Evolutionary conservation across 1,140 invertebrate genomes (phyloP).

Genomic region (Calephelis virginiensis): DNA sequence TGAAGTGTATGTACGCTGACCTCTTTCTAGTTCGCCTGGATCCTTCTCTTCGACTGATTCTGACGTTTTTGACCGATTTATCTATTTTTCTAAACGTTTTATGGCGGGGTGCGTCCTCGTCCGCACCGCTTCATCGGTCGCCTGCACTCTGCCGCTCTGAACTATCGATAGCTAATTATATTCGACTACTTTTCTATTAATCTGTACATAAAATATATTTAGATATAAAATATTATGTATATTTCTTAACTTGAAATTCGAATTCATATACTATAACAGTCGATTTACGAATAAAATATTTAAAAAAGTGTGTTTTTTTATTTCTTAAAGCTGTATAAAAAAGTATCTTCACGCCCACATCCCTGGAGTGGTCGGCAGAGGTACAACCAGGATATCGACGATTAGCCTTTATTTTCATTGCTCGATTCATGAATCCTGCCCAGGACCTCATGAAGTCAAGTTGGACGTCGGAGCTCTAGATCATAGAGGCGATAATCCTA

Average conservation of each 20-base stretch:
- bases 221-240: constrained; percentile 78
- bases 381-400: too few species aligned
- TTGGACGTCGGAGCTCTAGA: too few species aligned
- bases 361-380: too few species aligned
- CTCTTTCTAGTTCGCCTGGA: constrained; percentile 51
- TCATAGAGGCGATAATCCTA: too few species aligned
- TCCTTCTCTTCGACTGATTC: constrained; percentile 73
- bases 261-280: constrained; percentile 77
- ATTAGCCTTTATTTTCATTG: too few species aligned
- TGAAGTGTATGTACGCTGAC: constrained; percentile 32
- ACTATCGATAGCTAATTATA: constrained; percentile 76
- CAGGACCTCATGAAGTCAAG: too few species aligned
- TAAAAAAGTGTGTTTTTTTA: constrained; percentile 33
- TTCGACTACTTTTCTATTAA: constrained; percentile 76
- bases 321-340: background rate
- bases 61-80: constrained; percentile 78
- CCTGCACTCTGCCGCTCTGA: constrained; percentile 75
- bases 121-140: constrained; percentile 72
- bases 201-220: constrained; percentile 78
- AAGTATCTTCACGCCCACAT: too few species aligned
- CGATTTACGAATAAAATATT: constrained; percentile 73
- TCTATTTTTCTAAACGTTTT: constrained; percentile 78
- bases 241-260: constrained; percentile 77
- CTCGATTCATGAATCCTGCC: too few species aligned
- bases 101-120: constrained; percentile 72